Evolutionary conservation across 2,888 invertebrate species (phyloP).

Genomic region (Pyralis farinalis): DNA sequence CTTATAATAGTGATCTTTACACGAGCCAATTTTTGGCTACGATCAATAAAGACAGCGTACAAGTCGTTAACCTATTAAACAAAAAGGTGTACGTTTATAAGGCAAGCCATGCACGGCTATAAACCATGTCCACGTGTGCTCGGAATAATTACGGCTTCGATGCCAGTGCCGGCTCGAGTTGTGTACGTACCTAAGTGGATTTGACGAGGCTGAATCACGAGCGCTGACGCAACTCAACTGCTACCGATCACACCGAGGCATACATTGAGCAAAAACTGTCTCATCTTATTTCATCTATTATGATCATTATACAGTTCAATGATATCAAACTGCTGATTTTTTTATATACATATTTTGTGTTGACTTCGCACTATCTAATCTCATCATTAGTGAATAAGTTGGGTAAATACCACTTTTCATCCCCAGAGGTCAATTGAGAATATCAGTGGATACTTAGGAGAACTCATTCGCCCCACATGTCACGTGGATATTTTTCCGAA

Average conservation of each 20-base stretch:
- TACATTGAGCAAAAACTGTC: conserved; percentile 36
- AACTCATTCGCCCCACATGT: too few relatives aligned
- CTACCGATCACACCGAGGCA: conserved; percentile 33
- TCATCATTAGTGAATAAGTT: too few relatives aligned
- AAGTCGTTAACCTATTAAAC: conserved; percentile 70
- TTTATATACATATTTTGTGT: too few relatives aligned
- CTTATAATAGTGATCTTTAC: not conserved
- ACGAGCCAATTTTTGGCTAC: conserved; percentile 30
- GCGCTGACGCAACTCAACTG: conserved; percentile 48
- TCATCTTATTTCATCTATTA: conserved; percentile 20
- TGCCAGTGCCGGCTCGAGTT: conserved; percentile 27
- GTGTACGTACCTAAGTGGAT: conserved; percentile 41
- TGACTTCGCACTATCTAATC: too few relatives aligned
- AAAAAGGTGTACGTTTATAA: conserved; percentile 62
- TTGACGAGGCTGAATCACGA: conserved; percentile 60
- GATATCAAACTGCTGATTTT: not conserved
- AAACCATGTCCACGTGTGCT: conserved; percentile 72
- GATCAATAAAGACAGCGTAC: conserved; percentile 55
- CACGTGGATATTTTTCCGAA: too few relatives aligned
- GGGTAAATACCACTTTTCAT: too few relatives aligned
- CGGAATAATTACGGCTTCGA: conserved; percentile 63
- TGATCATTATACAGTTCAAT: not conserved
- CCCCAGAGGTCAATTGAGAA: too few relatives aligned
- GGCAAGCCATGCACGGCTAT: conserved; percentile 56
- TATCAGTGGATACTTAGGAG: too few relatives aligned